phyloP scores from a whole-genome alignment of 2,797 vertebrate genomes.

The Moxostoma hubbsi region DNA sequence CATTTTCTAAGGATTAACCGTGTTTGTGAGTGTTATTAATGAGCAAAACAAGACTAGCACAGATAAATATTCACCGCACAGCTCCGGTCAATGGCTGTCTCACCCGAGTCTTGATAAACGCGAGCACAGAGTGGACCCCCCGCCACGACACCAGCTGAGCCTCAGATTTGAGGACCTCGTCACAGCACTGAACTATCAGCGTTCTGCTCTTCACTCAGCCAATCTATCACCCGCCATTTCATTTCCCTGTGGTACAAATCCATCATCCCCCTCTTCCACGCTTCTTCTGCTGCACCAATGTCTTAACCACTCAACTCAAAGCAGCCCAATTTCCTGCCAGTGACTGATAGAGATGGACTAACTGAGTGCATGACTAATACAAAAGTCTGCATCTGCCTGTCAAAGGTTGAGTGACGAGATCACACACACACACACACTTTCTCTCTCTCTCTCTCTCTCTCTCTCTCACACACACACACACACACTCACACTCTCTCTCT shows the following conservation, averaged over 20 bases:
- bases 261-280: slow-evolving; percentile 10
- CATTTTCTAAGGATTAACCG: too few species aligned
- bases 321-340: slow-evolving; percentile 21
- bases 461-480: too few species aligned
- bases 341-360: slow-evolving; percentile 25
- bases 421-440: not conserved
- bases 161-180: slow-evolving; percentile 32
- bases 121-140: slow-evolving; percentile 15
- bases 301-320: slow-evolving; percentile 34
- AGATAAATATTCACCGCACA: slow-evolving; percentile 39
- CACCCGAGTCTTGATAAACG: slow-evolving; percentile 27
- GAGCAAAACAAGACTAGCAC: slow-evolving; percentile 32
- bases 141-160: slow-evolving; percentile 23
- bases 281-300: slow-evolving; percentile 25
- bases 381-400: slow-evolving; percentile 37
- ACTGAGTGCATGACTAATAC: slow-evolving; percentile 34
- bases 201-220: slow-evolving; percentile 17
- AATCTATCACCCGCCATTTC: slow-evolving; percentile 3
- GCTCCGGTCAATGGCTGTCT: slow-evolving; percentile 9
- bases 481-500: too few species aligned
- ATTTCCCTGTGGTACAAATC: slow-evolving; percentile 33
- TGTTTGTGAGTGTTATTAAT: too few species aligned
- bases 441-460: too few species aligned
- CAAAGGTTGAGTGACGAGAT: slow-evolving; percentile 6
- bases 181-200: slow-evolving; percentile 16